Percentiles rank a stretch among this genome's conserved stretches.
These are phyloP conservation scores for Smittia sp. DNA, from an alignment of 2,888 invertebrate species.

Conservation along the genomic window DNA sequence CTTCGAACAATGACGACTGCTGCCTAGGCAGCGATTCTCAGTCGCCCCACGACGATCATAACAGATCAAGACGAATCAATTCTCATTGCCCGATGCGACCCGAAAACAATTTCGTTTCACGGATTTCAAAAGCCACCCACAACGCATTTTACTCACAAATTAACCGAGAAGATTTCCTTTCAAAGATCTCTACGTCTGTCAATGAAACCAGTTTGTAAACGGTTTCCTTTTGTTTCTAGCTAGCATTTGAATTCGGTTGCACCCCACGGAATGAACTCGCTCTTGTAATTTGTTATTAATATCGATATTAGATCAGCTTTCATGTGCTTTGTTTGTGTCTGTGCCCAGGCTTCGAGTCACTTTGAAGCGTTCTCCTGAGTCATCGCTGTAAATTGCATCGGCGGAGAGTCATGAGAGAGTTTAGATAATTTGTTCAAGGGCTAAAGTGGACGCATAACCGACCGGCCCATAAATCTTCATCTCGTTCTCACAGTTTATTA, in stretches of 20 bases:
- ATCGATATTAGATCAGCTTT: slow-evolving; percentile 11
- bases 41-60: no score
- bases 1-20: no score
- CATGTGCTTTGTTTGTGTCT: background rate
- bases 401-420: background rate
- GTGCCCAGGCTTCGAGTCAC: background rate
- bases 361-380: background rate
- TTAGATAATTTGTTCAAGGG: no score
- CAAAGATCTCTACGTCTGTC: background rate
- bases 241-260: background rate
- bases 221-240: background rate
- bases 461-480: slow-evolving; percentile 4
- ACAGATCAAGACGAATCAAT: no score
- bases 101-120: no score
- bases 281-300: slow-evolving; percentile 14
- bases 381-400: slow-evolving; percentile 23
- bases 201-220: background rate
- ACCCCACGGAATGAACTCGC: slow-evolving; percentile 1
- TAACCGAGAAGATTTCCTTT: slow-evolving; percentile 10
- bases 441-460: slow-evolving; percentile 8
- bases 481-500: background rate
- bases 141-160: slow-evolving; percentile 5
- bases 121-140: slow-evolving; percentile 24
- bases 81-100: no score
- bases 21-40: no score